Base-by-base conservation (phyloP, 2,888 invertebrate species). In the Platycnemis pennipes region DNA sequence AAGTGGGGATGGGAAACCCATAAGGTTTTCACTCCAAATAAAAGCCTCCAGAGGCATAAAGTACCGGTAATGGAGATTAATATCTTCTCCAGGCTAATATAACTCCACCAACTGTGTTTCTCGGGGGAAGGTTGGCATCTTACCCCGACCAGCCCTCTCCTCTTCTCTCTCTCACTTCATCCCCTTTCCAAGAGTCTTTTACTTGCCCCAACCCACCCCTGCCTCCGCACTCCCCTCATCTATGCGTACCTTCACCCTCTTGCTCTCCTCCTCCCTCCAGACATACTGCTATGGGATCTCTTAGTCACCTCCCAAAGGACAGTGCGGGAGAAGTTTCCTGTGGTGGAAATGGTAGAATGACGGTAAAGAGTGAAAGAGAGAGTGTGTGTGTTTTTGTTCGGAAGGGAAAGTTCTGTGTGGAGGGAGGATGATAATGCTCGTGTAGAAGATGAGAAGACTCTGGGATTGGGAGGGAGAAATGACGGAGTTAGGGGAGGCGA, bases 61-160 rank as follows among this genome's bases (percentile, higher is more conserved):
- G 19, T 87, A 63, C 44, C 26, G 44, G 63, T 91, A 69, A 63
- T 91, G 63, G 91, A 63, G 63, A 91, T 63, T 91, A 45, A 91
- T 91, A 63, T 91, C 91, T 69, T 91, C 44, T 44, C 69, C 42
- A 91, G 63, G 69, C 56, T 91, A 53, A 69, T 69, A 44, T 63
- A 91, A 56, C 91, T 91, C 53, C 42, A 37, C 89, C 89, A n/a
- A 44, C 8, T 44, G 56, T 91, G 53, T 91, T 91, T 56, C 45
- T 63, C 19, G 44, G 16, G 69, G 45, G 42, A 69, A 69, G 91
- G 69, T 91, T 91, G 91, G 91, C 89, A 89, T 89, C 89, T 89
- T 86, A 37, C n/a, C n/a, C 86, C 86, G 1, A 13, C 13, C n/a
- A 8, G 1, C 26, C 44, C 26, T 86, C n/a, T 2, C 26, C 63